Conservation (phyloP, 2,797 vertebrate species). For the Phoxinus dragarum region DNA sequence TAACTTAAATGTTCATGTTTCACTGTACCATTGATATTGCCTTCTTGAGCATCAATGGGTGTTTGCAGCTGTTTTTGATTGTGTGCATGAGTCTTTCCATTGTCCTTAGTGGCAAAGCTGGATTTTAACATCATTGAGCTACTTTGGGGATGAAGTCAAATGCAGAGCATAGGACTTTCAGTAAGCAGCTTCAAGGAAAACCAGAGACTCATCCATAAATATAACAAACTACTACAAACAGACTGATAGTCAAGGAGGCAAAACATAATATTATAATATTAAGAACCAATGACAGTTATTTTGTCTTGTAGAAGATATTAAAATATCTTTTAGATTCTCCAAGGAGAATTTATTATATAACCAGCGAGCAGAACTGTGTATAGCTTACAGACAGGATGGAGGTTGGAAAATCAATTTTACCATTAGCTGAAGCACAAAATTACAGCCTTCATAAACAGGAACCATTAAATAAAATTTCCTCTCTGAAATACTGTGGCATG, state of each 20-base stretch:
- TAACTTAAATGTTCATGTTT: background rate
- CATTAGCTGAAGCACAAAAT: slow-evolving; percentile 49
- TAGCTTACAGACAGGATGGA: slow-evolving; percentile 7
- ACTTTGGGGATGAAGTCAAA: slow-evolving; percentile 12
- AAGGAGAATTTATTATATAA: slow-evolving; percentile 3
- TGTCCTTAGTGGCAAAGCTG: background rate
- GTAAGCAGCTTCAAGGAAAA: background rate
- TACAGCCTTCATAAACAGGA: background rate
- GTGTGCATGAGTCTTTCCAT: background rate
- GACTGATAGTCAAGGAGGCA: background rate
- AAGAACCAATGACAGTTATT: background rate
- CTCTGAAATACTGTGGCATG: slow-evolving; percentile 20
- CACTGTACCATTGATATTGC: background rate
- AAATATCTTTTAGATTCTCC: background rate
- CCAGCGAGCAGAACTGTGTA: background rate
- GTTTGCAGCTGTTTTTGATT: background rate
- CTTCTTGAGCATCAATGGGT: background rate
- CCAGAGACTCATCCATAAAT: background rate
- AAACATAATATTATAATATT: slow-evolving; percentile 15
- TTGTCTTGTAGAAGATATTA: background rate
- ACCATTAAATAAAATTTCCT: slow-evolving; percentile 15
- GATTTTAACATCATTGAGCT: background rate
- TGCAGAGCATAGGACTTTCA: background rate
- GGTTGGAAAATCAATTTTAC: slow-evolving; percentile 45
- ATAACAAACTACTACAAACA: background rate